phyloP scores from a whole-genome alignment of 2,888 invertebrate genomes.

The Lithophane socia region DNA sequence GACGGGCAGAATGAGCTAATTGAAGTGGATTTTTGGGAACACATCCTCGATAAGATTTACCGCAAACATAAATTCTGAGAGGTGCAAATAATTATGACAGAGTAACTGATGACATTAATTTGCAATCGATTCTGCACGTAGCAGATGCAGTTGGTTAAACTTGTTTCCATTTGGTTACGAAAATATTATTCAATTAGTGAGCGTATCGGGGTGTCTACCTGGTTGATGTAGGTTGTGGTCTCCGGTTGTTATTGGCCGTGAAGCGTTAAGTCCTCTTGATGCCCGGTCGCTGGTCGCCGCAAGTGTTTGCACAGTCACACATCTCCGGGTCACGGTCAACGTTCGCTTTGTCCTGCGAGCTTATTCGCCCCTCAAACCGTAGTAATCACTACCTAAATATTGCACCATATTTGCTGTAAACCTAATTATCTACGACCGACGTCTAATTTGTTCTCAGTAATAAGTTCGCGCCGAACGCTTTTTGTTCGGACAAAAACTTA shows the following conservation, averaged over 20 bases:
- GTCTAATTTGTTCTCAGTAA: slow-evolving; percentile 85
- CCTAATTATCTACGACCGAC: slow-evolving; percentile 82
- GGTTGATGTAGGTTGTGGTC: slow-evolving; percentile 84
- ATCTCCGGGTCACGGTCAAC: slow-evolving; percentile 69
- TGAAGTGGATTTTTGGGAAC: slow-evolving; percentile 17
- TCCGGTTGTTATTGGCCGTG: slow-evolving; percentile 74
- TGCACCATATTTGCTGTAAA: slow-evolving; percentile 72
- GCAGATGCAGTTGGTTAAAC: slow-evolving; percentile 68
- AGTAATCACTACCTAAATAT: slow-evolving; percentile 82
- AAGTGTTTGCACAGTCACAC: slow-evolving; percentile 49
- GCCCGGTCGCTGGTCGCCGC: slow-evolving; percentile 10
- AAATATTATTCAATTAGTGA: slow-evolving; percentile 81
- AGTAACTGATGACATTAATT: slow-evolving; percentile 83
- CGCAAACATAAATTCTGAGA: slow-evolving; percentile 39
- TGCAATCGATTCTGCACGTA: slow-evolving; percentile 82
- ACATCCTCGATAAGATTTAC: slow-evolving; percentile 27
- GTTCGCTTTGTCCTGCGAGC: slow-evolving; percentile 67
- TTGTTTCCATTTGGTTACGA: slow-evolving; percentile 79
- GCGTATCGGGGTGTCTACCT: slow-evolving; percentile 66
- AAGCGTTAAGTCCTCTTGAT: slow-evolving; percentile 64
- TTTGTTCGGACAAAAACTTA: slow-evolving; percentile 82
- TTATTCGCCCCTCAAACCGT: slow-evolving; percentile 74
- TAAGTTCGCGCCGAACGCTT: slow-evolving; percentile 81
- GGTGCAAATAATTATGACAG: slow-evolving; percentile 42
- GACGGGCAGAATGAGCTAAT: neutral